These are phyloP conservation scores for Oncorhynchus tshawytscha DNA, from an alignment of 2,113 vertebrate genomes.

Conservation along the genomic window DNA sequence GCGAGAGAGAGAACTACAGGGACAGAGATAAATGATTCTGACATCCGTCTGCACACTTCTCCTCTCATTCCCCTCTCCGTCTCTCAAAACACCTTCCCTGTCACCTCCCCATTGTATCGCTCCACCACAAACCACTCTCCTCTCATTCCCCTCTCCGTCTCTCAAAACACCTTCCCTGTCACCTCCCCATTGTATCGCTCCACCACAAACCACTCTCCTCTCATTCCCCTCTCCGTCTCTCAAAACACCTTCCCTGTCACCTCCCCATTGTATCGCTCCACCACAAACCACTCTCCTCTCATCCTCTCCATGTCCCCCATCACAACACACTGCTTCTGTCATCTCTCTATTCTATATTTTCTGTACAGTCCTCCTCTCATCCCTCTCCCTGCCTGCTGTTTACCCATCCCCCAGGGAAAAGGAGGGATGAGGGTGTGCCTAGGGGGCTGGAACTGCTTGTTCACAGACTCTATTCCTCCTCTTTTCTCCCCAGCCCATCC, in stretches of 20 bases:
- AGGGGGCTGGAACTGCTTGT: too few species aligned
- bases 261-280: constrained; percentile 13
- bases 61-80: constrained; percentile 24
- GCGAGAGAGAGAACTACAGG: constrained; percentile 22
- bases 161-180: constrained; percentile 2
- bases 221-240: constrained; percentile 16
- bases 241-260: constrained; percentile 8
- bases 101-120: constrained; percentile 17
- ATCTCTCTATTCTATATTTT: too few species aligned
- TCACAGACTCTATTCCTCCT: too few species aligned
- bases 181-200: constrained; percentile 16
- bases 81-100: background rate
- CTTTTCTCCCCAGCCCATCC: too few species aligned
- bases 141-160: background rate
- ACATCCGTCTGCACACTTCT: constrained; percentile 25
- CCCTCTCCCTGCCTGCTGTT: constrained; percentile 24
- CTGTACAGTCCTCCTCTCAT: background rate
- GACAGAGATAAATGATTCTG: too few species aligned
- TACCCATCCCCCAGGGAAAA: constrained; percentile 1
- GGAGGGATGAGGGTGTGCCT: too few species aligned
- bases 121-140: background rate
- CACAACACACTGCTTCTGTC: too few species aligned
- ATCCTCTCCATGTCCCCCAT: background rate
- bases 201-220: constrained; percentile 16
- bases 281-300: background rate